Evolutionary conservation across 1,140 invertebrate species (phyloP), one percentile per base, ranked within the genome.

Genomic region (Meloidogyne exigua): DNA sequence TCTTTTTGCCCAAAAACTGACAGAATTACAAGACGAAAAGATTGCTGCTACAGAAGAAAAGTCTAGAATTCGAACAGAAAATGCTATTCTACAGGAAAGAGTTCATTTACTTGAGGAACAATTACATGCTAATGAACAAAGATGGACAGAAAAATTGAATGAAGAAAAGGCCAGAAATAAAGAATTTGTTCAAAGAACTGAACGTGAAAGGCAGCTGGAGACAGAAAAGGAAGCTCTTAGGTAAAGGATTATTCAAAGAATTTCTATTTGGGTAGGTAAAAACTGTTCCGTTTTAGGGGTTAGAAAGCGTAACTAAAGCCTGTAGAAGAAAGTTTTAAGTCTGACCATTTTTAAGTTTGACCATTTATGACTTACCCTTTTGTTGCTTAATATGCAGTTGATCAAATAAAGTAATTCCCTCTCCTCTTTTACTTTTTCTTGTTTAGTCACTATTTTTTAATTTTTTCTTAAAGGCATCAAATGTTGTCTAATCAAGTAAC

Each of bases 31-130:
- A 36, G 80, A 81, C 28, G 65, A 73, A 64, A 71, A 81, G 42
- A 70, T 81, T 28, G 65, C 65, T 23, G 65, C 68, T 7, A 81
- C 42, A 63, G 81, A 82, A 69, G 82, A 84, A 67, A 79, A 80
- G 15, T 77, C 82, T 0, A 77, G 81, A 62, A 75, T 82, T 9
- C 28, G 77, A 66, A 81, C 82, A 15, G 81, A 84, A 63, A 82
- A 82, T 25, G 82, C 82, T n/a, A n/a, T 82, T 57, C 79, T 82
- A 15, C 81, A 82, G 68, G 81, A 82, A 68, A 32, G 81, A 23
- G 68, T 82, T 36, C 82, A 82, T 67, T 66, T 71, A 13, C 57
- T 83, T 2, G 81, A 82, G 66, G 81, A 82, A 49, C 81, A 82
- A 42, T 82, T 79, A 25, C 66, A 77, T 18, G 36, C 64, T 44